Evolutionary conservation across 2,113 vertebrate genomes (phyloP), one percentile per base, ranked within the genome.

Genomic region (Hystrix brachyura): DNA sequence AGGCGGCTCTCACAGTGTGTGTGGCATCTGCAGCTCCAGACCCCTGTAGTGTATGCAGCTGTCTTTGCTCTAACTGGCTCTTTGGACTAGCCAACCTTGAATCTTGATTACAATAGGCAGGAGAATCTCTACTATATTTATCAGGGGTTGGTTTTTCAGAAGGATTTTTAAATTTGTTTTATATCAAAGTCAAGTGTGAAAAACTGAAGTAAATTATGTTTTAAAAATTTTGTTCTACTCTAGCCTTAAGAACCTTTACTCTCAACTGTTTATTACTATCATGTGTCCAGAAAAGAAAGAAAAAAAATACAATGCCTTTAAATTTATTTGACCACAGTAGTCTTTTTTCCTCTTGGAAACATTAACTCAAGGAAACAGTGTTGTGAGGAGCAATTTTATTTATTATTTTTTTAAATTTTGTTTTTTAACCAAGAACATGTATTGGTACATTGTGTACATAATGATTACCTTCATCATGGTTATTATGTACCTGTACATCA

Each of bases 321-420:
- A 82, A 85, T 93, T 84, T 91, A 64, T 85, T 71, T 91, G 86
- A 88, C 69, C 57, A 93, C 18, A 90, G 65, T 81, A 82, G 3
- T 15, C 9, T 69, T 87, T 71, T 43, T 15, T 87, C 57, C 76
- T 43, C 57, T 79, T 74, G 17, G 64, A 78, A 83, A 62, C 12
- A 60, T 94, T 71, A 87, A 32, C 55, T 67, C 80, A 69, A 88
- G 21, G 57, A 90, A 87, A 43, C 86, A 60, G 21, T 48, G 10
- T 94, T 87, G 46, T 46, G 43, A 74, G 23, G 23, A 74, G 57
- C 27, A 83, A 29, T 85, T 79, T 90, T 76, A 93, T 62, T 38
- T 38, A 38, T 38, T 38, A 38, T 38, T 38, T 38, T 38, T 38
- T 38, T 38, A 38, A 38, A 38, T 38, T 38, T 38, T 38, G 38